Evolutionary conservation across 2,888 invertebrate species (phyloP).

Genomic region (Xestoiulus laeticollis): DNA sequence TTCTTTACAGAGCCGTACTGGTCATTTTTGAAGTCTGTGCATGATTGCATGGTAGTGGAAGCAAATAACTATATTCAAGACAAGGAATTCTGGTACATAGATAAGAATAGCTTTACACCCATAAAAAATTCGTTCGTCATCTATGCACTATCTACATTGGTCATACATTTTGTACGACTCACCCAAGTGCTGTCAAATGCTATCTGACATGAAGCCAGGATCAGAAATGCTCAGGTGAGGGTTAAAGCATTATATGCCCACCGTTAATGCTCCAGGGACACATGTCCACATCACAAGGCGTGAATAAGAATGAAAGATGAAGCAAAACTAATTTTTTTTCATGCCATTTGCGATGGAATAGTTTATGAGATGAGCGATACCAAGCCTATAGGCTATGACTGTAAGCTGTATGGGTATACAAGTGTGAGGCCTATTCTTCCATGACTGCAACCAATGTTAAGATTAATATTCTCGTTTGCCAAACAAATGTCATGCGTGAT

Average conservation of each 20-base stretch:
- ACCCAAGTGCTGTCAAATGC: background rate
- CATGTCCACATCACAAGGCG: background rate
- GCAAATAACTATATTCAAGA: too few species aligned
- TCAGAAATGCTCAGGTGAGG: background rate
- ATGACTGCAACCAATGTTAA: background rate
- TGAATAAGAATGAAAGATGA: background rate
- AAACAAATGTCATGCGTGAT: background rate
- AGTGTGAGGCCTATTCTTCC: too few species aligned
- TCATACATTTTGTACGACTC: too few species aligned
- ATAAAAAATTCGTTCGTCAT: too few species aligned
- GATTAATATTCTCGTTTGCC: background rate
- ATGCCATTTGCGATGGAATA: background rate
- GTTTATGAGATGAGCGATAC: background rate
- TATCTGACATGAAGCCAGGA: background rate
- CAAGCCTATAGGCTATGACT: background rate
- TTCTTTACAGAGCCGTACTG: too few species aligned
- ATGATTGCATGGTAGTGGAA: too few species aligned
- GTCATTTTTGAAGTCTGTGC: too few species aligned
- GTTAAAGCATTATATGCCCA: background rate
- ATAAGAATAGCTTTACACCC: too few species aligned
- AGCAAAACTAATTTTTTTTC: background rate
- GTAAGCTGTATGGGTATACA: too few species aligned
- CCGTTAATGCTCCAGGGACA: background rate
- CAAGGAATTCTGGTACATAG: too few species aligned
- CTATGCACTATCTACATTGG: too few species aligned